Evolutionary conservation across 2,113 vertebrate species (phyloP).

Genomic region (Struthidea cinerea): DNA sequence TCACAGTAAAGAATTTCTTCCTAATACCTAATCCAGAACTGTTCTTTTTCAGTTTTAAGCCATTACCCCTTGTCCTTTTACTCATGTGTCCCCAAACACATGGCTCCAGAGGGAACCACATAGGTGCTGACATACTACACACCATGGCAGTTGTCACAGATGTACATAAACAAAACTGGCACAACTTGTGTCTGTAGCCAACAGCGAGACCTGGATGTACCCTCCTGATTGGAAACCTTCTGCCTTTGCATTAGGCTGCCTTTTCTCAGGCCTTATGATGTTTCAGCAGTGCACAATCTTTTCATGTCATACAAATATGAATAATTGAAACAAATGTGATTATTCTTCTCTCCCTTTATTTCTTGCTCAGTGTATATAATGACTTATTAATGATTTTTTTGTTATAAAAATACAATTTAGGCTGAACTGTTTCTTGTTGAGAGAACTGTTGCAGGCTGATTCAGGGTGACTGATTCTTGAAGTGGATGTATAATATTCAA

Average conservation of each 20-base stretch:
- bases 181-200: background rate
- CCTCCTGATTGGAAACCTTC: background rate
- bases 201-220: background rate
- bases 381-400: slow-evolving; percentile 43
- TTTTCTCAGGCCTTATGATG: background rate
- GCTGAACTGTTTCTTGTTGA: background rate
- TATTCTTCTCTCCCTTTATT: slow-evolving; percentile 14
- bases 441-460: background rate
- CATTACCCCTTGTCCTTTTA: background rate
- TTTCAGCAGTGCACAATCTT: background rate
- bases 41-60: background rate
- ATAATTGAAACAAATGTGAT: slow-evolving; percentile 45
- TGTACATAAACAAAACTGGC: background rate
- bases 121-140: fast-evolving
- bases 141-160: fast-evolving
- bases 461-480: background rate
- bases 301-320: slow-evolving; percentile 41
- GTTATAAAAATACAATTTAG: slow-evolving; percentile 14
- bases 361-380: background rate
- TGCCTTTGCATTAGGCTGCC: background rate
- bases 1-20: background rate
- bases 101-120: fast-evolving
- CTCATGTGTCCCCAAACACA: fast-evolving
- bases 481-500: background rate
- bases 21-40: too few species aligned